A percentile compares a stretch with the other conserved stretches of the same genome.
Conservation (phyloP, 2,797 vertebrate species). For the Emydoidea blandingii region DNA sequence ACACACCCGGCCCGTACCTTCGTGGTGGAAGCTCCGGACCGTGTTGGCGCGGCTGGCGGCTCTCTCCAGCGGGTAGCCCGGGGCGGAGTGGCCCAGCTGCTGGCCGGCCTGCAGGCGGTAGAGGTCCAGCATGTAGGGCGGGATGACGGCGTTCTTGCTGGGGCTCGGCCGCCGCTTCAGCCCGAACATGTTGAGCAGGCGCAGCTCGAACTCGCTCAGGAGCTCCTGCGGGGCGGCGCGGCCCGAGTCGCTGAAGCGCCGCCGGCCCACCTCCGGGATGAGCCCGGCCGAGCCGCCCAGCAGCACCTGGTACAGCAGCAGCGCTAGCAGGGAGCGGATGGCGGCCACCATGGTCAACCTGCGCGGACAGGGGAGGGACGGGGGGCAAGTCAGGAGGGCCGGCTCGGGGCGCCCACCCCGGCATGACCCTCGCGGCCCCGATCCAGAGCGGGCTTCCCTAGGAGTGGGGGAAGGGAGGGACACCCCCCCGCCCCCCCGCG, state of each 20-base stretch:
- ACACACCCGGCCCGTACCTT: conserved; percentile 84
- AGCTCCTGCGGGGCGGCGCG: conserved; percentile 89
- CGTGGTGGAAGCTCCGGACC: conserved; percentile 97
- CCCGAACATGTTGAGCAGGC: conserved; percentile 97
- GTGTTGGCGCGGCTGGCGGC: conserved; percentile 96
- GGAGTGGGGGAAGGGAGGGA: too few relatives aligned
- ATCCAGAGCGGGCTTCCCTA: not conserved
- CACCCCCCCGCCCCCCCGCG: not conserved
- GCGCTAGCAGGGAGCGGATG: conserved; percentile 95
- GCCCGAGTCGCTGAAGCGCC: conserved; percentile 89
- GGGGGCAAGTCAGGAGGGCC: conserved; percentile 15
- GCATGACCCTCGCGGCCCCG: not conserved
- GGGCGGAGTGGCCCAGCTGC: conserved; percentile 85
- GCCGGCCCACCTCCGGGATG: conserved; percentile 94
- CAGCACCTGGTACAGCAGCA: conserved; percentile 97
- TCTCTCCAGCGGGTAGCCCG: conserved; percentile 89
- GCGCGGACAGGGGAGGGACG: conserved; percentile 71
- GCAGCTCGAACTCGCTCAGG: conserved; percentile 94
- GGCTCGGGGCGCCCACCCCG: too few relatives aligned
- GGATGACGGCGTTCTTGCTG: conserved; percentile 91
- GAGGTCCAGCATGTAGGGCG: conserved; percentile 97
- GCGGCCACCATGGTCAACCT: conserved; percentile 99
- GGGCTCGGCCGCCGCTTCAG: conserved; percentile 94
- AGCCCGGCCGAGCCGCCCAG: conserved; percentile 94
- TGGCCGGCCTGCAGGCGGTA: conserved; percentile 94